A percentile compares a stretch with the other conserved stretches of the same genome.
Evolutionary conservation across 1,140 invertebrate genomes (phyloP).

Genomic region (Mercenaria mercenaria): DNA sequence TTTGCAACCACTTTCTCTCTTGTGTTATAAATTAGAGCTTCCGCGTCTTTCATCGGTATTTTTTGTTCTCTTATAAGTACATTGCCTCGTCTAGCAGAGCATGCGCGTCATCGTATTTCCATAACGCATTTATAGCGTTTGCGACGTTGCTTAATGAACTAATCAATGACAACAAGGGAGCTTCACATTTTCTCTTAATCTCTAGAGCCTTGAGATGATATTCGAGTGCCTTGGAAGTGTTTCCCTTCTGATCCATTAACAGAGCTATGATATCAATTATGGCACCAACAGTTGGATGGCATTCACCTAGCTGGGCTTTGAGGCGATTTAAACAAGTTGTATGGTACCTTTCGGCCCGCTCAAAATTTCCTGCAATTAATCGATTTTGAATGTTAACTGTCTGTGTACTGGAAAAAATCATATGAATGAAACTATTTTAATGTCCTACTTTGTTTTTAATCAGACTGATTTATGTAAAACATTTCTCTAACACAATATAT

Average conservation of each 20-base stretch:
- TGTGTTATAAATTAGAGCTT: constrained; percentile 51
- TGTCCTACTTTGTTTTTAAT: no score
- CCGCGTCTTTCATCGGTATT: background rate
- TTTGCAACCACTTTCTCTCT: constrained; percentile 43
- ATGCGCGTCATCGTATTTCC: constrained; percentile 31
- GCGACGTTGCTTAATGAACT: constrained; percentile 51
- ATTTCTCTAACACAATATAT: no score
- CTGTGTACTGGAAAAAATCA: background rate
- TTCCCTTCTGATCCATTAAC: constrained; percentile 29
- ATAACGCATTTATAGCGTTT: background rate
- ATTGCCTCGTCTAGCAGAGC: constrained; percentile 42
- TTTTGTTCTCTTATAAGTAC: background rate
- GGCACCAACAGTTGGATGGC: constrained; percentile 31
- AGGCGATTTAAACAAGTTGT: background rate
- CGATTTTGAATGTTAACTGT: background rate
- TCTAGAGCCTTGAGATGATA: background rate
- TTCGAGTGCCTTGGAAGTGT: background rate
- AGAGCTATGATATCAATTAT: constrained; percentile 31
- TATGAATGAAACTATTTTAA: background rate
- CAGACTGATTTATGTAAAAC: no score
- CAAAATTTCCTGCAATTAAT: constrained; percentile 42
- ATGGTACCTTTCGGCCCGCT: constrained; percentile 52
- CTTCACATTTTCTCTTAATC: constrained; percentile 5
- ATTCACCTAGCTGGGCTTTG: background rate
- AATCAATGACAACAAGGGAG: background rate